Evolutionary conservation across 1,140 invertebrate species (phyloP), one percentile per base, ranked within the genome.

Genomic region (Panulirus ornatus): DNA sequence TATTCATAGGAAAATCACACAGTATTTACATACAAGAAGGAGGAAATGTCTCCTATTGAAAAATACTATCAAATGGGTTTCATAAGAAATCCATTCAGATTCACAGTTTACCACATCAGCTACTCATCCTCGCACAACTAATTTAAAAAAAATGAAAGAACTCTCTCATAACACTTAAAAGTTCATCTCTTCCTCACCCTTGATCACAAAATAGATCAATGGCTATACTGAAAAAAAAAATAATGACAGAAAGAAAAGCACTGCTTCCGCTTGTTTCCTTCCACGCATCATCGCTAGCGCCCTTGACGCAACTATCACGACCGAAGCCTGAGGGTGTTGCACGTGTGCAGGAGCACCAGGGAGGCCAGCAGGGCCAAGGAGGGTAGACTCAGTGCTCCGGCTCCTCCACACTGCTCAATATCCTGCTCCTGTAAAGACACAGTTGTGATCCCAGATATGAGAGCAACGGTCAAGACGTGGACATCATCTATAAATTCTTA

Each of bases 401-500:
- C 88, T 58, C 88, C 88, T 75, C 88, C 88, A 58, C 88, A 89
- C 79, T 75, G 81, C 88, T 83, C 76, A 38, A 89, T 89, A 27
- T 89, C 79, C 19, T 83, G 63, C 34, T 89, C 88, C 88, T 89
- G 88, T 9, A 82, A 54, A 40, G 30, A 34, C n/a, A 70, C 9
- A 81, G n/a, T 51, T 42, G n/a, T 16, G 16, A 6, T 6, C 22
- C 16, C 73, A 81, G 30, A 81, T 47, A n/a, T n/a, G n/a, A n/a
- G n/a, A n/a, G n/a, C n/a, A n/a, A n/a, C n/a, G n/a, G n/a, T n/a
- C n/a, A n/a, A n/a, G n/a, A n/a, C n/a, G n/a, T n/a, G n/a, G n/a
- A n/a, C n/a, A n/a, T n/a, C n/a, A n/a, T n/a, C n/a, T 47, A 81
- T 2, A 81, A 22, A 19, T 22, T 51, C 34, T 51, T 22, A 54